Conservation (phyloP, 2,888 invertebrate species). For the Ramazzottius varieornatus region DNA sequence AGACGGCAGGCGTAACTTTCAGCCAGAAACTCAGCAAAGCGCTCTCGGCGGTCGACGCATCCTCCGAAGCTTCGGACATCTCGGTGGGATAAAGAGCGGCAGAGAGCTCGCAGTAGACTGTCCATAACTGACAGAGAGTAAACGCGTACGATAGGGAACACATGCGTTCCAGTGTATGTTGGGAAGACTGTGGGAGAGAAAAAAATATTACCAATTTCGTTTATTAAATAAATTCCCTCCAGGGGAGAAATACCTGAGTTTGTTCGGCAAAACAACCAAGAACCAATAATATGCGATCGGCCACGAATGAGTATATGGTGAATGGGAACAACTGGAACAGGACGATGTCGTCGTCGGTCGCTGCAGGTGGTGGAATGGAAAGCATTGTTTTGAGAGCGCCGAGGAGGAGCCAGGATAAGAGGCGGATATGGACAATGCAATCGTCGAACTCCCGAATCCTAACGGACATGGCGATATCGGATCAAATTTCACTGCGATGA, state of each 20-base stretch:
- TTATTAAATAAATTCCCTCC: neutral
- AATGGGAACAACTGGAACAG: conserved; percentile 55
- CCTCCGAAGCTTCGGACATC: neutral
- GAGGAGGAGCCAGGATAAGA: conserved; percentile 77
- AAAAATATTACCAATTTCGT: neutral
- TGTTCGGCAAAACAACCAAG: conserved; percentile 90
- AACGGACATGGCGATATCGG: no score
- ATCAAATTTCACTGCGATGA: no score
- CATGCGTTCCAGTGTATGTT: conserved; percentile 37
- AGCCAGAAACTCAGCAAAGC: conserved; percentile 51
- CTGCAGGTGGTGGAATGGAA: neutral
- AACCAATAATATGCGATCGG: conserved; percentile 86
- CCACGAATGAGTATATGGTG: conserved; percentile 80
- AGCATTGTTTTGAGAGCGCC: conserved; percentile 45
- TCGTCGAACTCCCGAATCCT: conserved; percentile 80
- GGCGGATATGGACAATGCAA: conserved; percentile 70
- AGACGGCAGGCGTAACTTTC: conserved; percentile 75
- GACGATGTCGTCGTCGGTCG: neutral
- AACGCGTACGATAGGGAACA: conserved; percentile 87
- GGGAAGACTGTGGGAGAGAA: neutral
- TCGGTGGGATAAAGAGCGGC: conserved; percentile 33
- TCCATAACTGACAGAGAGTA: conserved; percentile 93
- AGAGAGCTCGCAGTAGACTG: conserved; percentile 76
- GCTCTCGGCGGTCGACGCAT: neutral
- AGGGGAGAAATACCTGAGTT: conserved; percentile 33